Evolutionary conservation across 2,113 vertebrate species (phyloP).

Genomic region (Ginglymostoma cirratum): DNA sequence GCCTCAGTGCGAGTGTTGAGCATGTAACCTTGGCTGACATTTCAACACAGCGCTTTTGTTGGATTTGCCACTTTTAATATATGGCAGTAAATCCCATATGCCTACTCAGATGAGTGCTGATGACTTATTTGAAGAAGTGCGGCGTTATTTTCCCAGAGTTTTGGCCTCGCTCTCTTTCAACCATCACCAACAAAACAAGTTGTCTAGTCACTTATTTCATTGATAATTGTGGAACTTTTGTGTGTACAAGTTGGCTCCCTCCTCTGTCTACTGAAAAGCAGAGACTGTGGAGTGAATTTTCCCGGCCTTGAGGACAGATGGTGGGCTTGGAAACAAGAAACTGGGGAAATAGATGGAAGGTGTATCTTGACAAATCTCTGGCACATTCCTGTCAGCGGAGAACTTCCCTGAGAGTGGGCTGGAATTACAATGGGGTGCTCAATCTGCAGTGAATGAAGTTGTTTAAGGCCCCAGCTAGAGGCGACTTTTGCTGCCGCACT

Average conservation of each 20-base stretch:
- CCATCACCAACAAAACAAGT: background rate
- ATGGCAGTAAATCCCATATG: background rate
- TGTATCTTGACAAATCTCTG: background rate
- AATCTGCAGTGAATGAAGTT: background rate
- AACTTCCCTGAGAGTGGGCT: background rate
- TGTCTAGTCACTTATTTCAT: background rate
- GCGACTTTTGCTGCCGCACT: no score
- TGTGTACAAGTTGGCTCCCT: background rate
- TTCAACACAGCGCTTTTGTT: background rate
- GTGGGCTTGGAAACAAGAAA: background rate
- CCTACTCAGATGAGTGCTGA: background rate
- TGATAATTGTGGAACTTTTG: background rate
- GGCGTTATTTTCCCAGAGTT: background rate
- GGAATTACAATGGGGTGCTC: background rate
- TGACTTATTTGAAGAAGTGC: background rate
- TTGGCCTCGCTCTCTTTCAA: background rate
- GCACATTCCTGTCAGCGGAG: background rate
- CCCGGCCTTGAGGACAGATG: background rate
- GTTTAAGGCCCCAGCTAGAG: background rate
- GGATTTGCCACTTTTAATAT: background rate
- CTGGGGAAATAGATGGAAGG: no score
- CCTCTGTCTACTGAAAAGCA: background rate
- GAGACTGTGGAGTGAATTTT: background rate
- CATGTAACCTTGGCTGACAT: background rate
- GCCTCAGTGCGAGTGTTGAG: background rate